phyloP scores from a whole-genome alignment of 2,113 vertebrate genomes.

The Saimiri boliviensis region DNA sequence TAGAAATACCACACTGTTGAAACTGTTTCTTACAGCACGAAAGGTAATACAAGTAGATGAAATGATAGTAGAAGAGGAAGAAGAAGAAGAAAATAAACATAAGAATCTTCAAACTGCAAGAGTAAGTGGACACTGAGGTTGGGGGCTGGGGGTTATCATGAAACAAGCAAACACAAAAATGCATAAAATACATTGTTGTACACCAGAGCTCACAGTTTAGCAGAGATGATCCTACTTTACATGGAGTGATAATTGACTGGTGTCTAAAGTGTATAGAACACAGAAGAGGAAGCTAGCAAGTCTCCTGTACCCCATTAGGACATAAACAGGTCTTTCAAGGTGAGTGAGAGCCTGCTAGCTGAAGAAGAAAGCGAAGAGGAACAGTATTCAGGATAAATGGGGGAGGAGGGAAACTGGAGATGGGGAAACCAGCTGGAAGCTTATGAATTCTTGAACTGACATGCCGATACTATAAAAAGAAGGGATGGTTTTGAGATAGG shows the following conservation, averaged over 20 bases:
- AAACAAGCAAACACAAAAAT: neutral
- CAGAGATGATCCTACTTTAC: neutral
- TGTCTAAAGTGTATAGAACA: neutral
- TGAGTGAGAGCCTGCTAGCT: neutral
- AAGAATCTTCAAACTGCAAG: constrained; percentile 58
- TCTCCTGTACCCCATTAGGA: neutral
- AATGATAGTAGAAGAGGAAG: constrained; percentile 66
- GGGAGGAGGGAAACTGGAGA: neutral
- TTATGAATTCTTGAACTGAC: neutral
- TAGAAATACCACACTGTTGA: constrained; percentile 33
- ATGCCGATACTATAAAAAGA: neutral
- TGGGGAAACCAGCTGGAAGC: neutral
- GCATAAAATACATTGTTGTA: neutral
- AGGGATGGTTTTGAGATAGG: neutral
- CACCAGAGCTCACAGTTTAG: neutral
- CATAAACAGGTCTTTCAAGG: neutral
- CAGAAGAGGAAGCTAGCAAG: neutral
- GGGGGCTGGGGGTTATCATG: neutral
- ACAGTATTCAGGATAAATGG: neutral
- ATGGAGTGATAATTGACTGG: neutral
- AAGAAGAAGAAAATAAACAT: constrained; percentile 61
- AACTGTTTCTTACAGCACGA: constrained; percentile 70
- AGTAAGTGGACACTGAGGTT: constrained; percentile 70
- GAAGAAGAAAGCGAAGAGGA: neutral
- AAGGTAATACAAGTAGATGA: constrained; percentile 62